Evolutionary conservation across 2,888 invertebrate species (phyloP), one percentile per base, ranked within the genome.

Genomic region (Carpatolechia fugitivella): DNA sequence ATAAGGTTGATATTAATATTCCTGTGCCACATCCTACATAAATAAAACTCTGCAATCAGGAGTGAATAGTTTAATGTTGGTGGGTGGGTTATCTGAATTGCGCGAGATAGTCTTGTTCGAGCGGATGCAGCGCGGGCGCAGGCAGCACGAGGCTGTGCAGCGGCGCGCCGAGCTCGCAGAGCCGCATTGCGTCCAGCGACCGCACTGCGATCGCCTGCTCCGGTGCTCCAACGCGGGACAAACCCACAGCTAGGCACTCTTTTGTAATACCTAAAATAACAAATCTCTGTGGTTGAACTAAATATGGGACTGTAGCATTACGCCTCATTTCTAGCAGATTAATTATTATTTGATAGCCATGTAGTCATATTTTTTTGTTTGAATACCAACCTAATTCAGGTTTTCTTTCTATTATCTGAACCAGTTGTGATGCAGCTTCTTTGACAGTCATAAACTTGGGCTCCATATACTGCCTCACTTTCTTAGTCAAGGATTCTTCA

Each of bases 141-240:
- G 96, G 94, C 70, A 99, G 94, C 53, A 99, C 94, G 41, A 99
- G 91, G 41, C 98, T 99, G 87, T 99, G 99, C 41, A 99, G 91
- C 0, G 99, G 99, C 35, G 92, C 91, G 3, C 99, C 99, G 60
- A 99, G 89, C 72, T 96, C 94, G 44, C 82, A 81, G 16, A 84
- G 71, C 50, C 90, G 82, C 96, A 99, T 95, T 62, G 94, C 92
- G 60, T 91, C 80, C 59, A 99, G 85, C 8, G 94, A 91, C 71
- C 93, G 93, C 36, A 93, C 95, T 11, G 93, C 85, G 67, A 99
- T 96, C 72, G 92, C 87, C 85, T 98, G 97, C 70, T 94, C 94
- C 13, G 93, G 92, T 56, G 96, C 94, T 10, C 99, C 99, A 30
- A 99, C 95, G 70, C 99, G 91, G 0, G 98, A 97, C 60, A 99